Evolutionary conservation across 1,140 invertebrate species (phyloP), one percentile per base, ranked within the genome.

Genomic region (Drosophila azteca): DNA sequence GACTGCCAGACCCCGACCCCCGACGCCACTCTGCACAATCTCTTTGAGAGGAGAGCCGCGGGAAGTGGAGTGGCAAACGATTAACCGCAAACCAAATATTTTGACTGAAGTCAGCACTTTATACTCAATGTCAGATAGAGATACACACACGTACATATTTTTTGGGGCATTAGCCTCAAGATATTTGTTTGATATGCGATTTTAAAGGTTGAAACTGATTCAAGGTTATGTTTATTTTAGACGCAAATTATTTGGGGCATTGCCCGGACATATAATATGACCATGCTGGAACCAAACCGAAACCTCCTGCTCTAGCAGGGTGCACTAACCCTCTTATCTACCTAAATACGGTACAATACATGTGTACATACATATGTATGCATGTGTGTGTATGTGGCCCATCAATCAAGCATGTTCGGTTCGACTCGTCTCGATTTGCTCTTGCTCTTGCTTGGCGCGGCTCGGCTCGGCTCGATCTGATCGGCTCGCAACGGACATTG

Each of bases 91-190:
- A 31, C 41, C 81, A 84, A 85, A 74, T 51, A 72, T 59, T 79
- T 84, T 84, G 72, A 85, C 77, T 84, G 77, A 85, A 85, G 62
- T 84, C 81, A 85, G 62, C 68, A 71, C 66, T 81, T 81, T 60
- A 83, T 77, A 64, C 39, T 71, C 80, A 84, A 84, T 84, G 80
- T 85, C 80, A 85, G 52, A 79, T 63, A 59, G 26, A 57, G 39
- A 75, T 11, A 59, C 60, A 77, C 39, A 44, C 48, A 73, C 51
- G 46, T 22, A 62, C 26, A 62, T 55, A 39, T 13, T 39, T 52
- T 71, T 49, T 71, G 68, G 68, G 68, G 68, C 68, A 71, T 71
- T 71, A 71, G 66, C 68, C 68, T 71, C 66, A 71, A 71, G 66
- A 53, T 71, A 71, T 71, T 71, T 71, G 68, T 71, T 71, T 70